A percentile compares a stretch with the other conserved stretches of the same genome.
These are phyloP conservation scores for Onychostruthus taczanowskii DNA, from an alignment of 2,113 vertebrate genomes.

Conservation along the genomic window DNA sequence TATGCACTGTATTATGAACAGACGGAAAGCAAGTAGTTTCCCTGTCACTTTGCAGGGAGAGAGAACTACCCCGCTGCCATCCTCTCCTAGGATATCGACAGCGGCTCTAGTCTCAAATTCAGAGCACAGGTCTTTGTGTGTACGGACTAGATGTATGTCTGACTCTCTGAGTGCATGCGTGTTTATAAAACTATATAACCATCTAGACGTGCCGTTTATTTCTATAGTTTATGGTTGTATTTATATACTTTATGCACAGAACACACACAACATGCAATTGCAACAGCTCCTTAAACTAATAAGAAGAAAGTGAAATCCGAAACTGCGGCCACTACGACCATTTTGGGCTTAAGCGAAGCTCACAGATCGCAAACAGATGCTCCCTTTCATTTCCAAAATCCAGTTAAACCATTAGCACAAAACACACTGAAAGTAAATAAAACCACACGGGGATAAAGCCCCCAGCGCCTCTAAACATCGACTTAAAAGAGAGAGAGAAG, in stretches of 20 bases:
- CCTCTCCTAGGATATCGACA: not conserved
- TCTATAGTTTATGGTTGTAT: slow-evolving; percentile 23
- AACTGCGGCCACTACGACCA: slow-evolving; percentile 60
- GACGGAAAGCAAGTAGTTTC: not conserved
- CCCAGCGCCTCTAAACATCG: not conserved
- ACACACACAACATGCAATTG: slow-evolving; percentile 5
- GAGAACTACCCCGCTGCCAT: not conserved
- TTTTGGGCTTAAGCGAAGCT: slow-evolving; percentile 49
- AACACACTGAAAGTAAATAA: slow-evolving; percentile 15
- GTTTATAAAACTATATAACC: not conserved
- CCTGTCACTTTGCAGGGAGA: not conserved
- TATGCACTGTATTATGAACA: not conserved
- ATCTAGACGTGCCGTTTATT: not conserved
- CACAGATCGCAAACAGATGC: slow-evolving; percentile 46
- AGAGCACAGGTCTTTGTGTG: slow-evolving; percentile 54
- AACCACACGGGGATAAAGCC: not conserved
- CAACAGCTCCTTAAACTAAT: slow-evolving; percentile 46
- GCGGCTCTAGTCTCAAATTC: not conserved
- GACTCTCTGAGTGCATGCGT: not conserved
- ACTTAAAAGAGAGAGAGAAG: not conserved
- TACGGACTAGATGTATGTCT: not conserved
- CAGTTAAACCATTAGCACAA: slow-evolving; percentile 44
- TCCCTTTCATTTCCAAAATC: slow-evolving; percentile 24
- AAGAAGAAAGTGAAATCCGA: slow-evolving; percentile 64
- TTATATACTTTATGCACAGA: not conserved